These are phyloP conservation scores for Synodontis membranacea DNA, from an alignment of 2,113 vertebrate genomes.

Conservation along the genomic window DNA sequence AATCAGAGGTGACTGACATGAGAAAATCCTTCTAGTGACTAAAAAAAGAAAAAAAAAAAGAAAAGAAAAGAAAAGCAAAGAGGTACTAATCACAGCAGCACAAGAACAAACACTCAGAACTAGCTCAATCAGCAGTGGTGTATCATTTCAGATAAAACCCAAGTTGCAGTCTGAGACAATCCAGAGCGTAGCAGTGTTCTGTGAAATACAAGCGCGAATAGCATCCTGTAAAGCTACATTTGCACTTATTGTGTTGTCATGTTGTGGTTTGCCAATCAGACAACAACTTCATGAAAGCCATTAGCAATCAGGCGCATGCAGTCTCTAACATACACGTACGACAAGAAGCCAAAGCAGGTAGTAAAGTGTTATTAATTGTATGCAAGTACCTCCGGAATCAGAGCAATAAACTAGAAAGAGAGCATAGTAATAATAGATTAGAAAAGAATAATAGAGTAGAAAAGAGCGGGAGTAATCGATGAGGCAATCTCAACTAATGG, in stretches of 20 bases:
- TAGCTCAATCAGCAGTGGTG: slow-evolving; percentile 7
- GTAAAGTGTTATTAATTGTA: not conserved
- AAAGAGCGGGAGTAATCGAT: not conserved
- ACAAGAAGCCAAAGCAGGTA: not conserved
- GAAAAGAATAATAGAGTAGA: too few relatives aligned
- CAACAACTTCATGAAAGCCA: not conserved
- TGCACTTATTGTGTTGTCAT: not conserved
- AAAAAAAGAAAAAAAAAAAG: too few relatives aligned
- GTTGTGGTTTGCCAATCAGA: not conserved
- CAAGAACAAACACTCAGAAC: not conserved
- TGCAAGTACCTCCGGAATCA: not conserved
- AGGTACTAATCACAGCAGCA: not conserved
- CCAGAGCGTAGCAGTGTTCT: not conserved
- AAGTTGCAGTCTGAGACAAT: not conserved
- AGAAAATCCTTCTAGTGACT: not conserved
- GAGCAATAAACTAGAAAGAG: not conserved
- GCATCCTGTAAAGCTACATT: not conserved
- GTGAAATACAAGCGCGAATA: not conserved
- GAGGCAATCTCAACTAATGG: not conserved
- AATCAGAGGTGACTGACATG: not conserved
- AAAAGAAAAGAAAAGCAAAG: too few relatives aligned
- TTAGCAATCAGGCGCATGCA: not conserved
- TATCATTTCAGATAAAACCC: slow-evolving; percentile 12
- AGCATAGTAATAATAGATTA: not conserved
- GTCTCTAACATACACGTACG: not conserved